These are phyloP conservation scores for Cordilura impudica DNA, from an alignment of 2,888 invertebrate species.

Conservation along the genomic window DNA sequence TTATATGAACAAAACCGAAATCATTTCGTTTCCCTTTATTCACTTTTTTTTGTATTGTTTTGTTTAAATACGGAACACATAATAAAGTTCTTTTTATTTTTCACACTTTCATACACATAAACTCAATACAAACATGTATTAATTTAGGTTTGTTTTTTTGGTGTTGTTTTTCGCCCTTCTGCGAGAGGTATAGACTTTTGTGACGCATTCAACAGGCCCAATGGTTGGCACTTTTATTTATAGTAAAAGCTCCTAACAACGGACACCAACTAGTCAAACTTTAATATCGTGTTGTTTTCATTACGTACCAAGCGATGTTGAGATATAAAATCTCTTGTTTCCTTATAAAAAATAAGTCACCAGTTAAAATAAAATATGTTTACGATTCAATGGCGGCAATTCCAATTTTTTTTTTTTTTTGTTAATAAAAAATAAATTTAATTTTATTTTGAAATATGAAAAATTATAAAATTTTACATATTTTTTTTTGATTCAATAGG, in stretches of 20 bases:
- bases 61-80: slow-evolving; percentile 4
- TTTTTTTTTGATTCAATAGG: no score
- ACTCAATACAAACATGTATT: not conserved
- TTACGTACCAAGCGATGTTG: no score
- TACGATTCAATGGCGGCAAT: no score
- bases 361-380: no score
- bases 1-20: slow-evolving; percentile 26
- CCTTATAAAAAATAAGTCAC: no score
- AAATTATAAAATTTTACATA: no score
- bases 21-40: slow-evolving; percentile 30
- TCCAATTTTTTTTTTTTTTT: no score
- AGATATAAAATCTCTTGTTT: no score
- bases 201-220: slow-evolving; percentile 50
- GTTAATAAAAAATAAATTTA: no score
- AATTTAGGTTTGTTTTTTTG: not conserved
- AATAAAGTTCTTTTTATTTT: slow-evolving; percentile 37
- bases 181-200: slow-evolving; percentile 8
- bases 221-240: slow-evolving; percentile 29
- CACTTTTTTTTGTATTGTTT: not conserved
- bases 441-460: no score
- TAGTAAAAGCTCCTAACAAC: slow-evolving; percentile 43
- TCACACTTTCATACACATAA: slow-evolving; percentile 45
- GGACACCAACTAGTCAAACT: no score
- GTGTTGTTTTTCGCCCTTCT: slow-evolving; percentile 24
- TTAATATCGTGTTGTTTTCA: no score